phyloP scores from a whole-genome alignment of 2,113 vertebrate genomes.

The Vidua macroura region DNA sequence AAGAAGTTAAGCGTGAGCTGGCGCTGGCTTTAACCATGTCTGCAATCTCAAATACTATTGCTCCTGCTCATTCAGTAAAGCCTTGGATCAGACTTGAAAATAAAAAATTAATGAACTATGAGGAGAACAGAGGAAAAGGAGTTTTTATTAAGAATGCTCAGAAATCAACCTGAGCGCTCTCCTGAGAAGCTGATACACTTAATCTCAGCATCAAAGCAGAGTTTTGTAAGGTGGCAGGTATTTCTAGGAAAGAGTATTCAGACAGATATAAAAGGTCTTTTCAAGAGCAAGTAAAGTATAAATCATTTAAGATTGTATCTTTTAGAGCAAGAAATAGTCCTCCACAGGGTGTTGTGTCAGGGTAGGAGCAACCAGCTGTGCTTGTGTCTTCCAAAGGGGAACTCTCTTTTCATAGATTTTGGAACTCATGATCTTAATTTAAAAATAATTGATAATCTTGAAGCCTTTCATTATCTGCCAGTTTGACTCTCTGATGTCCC shows the following conservation, averaged over 20 bases:
- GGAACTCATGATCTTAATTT: not conserved
- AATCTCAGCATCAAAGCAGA: conserved; percentile 1
- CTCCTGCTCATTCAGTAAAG: not conserved
- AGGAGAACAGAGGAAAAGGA: not conserved
- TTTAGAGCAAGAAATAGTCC: not conserved
- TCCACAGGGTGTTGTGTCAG: not conserved
- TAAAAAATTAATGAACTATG: not conserved
- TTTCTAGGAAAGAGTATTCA: not conserved
- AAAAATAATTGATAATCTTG: not conserved
- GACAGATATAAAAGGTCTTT: not conserved
- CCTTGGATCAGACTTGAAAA: not conserved
- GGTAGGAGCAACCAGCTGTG: not conserved
- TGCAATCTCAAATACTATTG: not conserved
- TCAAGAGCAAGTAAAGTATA: not conserved
- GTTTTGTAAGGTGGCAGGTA: not conserved
- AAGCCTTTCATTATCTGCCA: not conserved
- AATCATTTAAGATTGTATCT: not conserved
- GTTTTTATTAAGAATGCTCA: not conserved
- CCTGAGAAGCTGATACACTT: not conserved
- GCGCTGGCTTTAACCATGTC: conserved; percentile 6
- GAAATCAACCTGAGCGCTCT: not conserved
- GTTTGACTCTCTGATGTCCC: not conserved
- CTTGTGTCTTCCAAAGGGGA: not conserved
- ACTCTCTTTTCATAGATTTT: not conserved
- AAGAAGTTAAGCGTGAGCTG: conserved; percentile 33